A percentile compares a stretch with the other conserved stretches of the same genome.
Conservation (phyloP, 2,888 invertebrate species). For the Carpatolechia fugitivella region DNA sequence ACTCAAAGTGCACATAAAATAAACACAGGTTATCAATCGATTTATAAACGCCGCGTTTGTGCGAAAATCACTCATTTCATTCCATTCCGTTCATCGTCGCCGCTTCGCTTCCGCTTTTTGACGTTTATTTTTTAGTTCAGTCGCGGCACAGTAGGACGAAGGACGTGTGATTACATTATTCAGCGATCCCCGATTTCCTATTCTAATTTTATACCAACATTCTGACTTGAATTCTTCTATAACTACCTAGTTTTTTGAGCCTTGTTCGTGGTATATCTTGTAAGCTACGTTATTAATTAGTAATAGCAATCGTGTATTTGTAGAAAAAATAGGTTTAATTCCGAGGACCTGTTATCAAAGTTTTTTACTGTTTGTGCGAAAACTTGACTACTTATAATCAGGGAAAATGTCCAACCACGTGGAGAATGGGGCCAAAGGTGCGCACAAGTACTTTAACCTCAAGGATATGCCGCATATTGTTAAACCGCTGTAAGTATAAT, state of each 20-base stretch:
- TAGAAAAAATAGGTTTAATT: background rate
- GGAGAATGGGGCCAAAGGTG: constrained; percentile 31
- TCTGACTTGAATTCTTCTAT: background rate
- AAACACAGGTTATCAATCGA: too few species aligned
- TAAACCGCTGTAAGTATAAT: constrained; percentile 55
- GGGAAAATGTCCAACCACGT: constrained; percentile 45
- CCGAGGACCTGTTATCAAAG: background rate
- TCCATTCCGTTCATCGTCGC: background rate
- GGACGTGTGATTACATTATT: background rate
- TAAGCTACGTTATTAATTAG: background rate
- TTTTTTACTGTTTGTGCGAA: background rate
- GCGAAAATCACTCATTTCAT: background rate
- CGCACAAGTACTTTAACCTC: constrained; percentile 55
- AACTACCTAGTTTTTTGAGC: background rate
- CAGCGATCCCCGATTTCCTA: background rate
- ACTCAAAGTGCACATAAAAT: too few species aligned
- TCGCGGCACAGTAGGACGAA: background rate
- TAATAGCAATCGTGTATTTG: background rate
- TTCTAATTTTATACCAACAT: background rate
- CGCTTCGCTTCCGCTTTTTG: background rate
- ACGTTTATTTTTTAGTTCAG: background rate
- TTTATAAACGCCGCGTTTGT: background rate
- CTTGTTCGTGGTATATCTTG: background rate
- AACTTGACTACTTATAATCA: constrained; percentile 7
- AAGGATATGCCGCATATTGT: constrained; percentile 61